Percentiles rank a stretch among this genome's conserved stretches.
These are phyloP conservation scores for Poeciliopsis paucimaculata DNA, from an alignment of 2,797 vertebrate genomes.

Conservation along the genomic window DNA sequence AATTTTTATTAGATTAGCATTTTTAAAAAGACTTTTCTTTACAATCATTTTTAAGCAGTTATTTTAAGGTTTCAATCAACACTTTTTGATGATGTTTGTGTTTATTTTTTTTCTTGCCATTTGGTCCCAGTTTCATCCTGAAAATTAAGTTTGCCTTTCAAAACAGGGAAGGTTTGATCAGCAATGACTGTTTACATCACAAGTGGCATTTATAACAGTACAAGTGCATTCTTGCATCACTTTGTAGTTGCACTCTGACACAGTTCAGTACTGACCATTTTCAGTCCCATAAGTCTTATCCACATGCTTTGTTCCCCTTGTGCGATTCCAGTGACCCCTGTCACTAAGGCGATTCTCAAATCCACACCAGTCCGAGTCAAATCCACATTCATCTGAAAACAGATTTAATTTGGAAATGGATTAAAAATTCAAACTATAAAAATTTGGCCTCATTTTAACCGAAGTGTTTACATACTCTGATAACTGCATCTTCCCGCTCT, in stretches of 20 bases:
- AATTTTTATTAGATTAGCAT: background rate
- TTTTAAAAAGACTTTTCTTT: background rate
- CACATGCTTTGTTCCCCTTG: conserved; percentile 51
- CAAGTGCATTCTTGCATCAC: background rate
- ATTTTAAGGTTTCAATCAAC: background rate
- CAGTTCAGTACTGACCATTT: conserved; percentile 65
- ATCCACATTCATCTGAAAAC: conserved; percentile 74
- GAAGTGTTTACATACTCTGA: conserved; percentile 55
- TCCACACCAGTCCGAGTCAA: conserved; percentile 75
- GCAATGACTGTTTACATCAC: background rate
- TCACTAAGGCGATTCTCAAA: conserved; percentile 62
- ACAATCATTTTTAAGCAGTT: background rate
- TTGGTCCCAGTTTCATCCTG: background rate
- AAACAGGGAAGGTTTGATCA: background rate
- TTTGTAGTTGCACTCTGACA: background rate
- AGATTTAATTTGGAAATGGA: background rate
- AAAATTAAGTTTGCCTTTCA: background rate
- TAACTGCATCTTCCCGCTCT: conserved; percentile 67
- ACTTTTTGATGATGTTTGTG: background rate
- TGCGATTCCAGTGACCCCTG: conserved; percentile 61
- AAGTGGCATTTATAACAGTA: background rate
- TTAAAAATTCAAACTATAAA: background rate
- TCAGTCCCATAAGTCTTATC: conserved; percentile 81
- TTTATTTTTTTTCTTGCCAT: background rate
- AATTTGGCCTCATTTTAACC: background rate